A percentile compares a stretch with the other conserved stretches of the same genome.
These are phyloP conservation scores for Chelon auratus DNA, from an alignment of 2,797 vertebrate species.

Conservation along the genomic window DNA sequence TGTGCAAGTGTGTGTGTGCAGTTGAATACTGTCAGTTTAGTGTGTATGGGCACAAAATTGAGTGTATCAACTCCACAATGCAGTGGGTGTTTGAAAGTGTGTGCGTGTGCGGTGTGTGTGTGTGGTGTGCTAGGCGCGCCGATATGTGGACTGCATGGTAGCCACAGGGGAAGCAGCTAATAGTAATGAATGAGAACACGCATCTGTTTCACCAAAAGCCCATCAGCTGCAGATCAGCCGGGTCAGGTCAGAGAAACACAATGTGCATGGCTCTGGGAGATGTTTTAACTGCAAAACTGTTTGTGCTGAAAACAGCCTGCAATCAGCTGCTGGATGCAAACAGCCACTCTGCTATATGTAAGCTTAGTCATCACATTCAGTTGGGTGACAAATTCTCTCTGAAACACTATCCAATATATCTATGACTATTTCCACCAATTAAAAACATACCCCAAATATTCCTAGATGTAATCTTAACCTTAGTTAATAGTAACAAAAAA, in stretches of 20 bases:
- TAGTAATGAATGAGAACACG: conserved; percentile 41
- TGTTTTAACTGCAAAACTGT: conserved; percentile 27
- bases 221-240: conserved; percentile 35
- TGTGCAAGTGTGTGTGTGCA: conserved; percentile 27
- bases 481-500: not conserved
- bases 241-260: conserved; percentile 50
- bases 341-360: not conserved
- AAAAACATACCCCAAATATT: not conserved
- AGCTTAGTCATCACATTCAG: conserved; percentile 15
- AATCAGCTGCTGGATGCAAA: conserved; percentile 38
- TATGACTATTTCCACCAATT: not conserved
- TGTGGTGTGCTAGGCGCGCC: not conserved
- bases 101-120: not conserved
- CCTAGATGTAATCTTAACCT: not conserved
- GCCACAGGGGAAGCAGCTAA: conserved; percentile 32
- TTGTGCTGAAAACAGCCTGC: conserved; percentile 42
- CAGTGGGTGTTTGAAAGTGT: conserved; percentile 7
- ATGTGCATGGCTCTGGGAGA: conserved; percentile 32
- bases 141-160: conserved; percentile 28
- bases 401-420: not conserved
- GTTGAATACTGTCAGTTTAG: conserved; percentile 42
- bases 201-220: conserved; percentile 45
- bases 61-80: conserved; percentile 29
- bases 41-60: conserved; percentile 30
- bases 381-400: conserved; percentile 1